Percentiles rank a stretch among this genome's conserved stretches.
These are phyloP conservation scores for Orchestia grillus DNA, from an alignment of 1,140 invertebrate species.

Conservation along the genomic window DNA sequence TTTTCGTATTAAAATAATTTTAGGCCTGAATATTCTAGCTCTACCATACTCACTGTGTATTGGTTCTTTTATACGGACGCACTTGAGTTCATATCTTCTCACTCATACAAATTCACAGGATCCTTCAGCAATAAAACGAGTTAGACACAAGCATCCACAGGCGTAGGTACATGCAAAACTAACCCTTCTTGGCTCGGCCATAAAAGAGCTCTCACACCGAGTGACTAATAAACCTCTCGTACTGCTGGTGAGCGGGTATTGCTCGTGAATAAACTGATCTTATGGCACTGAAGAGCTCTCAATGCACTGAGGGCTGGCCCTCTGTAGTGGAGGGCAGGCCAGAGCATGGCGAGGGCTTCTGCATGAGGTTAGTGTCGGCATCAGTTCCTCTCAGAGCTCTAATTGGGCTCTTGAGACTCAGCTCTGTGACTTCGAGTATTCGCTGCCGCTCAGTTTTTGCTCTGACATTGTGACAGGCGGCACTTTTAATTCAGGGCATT, in stretches of 20 bases:
- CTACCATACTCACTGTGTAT: too few relatives aligned
- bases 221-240: not conserved
- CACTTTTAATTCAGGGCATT: not conserved
- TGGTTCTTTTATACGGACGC: too few relatives aligned
- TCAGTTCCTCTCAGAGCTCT: slow-evolving; percentile 3
- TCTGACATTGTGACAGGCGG: not conserved
- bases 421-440: not conserved
- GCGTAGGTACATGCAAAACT: not conserved
- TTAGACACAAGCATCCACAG: not conserved
- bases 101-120: too few relatives aligned
- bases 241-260: not conserved
- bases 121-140: too few relatives aligned
- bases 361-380: slow-evolving; percentile 2
- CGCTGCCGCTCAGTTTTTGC: not conserved
- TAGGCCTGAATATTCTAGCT: too few relatives aligned
- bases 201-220: not conserved
- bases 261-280: not conserved
- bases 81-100: too few relatives aligned
- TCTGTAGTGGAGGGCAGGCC: not conserved
- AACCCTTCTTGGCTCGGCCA: not conserved
- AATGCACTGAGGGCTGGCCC: not conserved
- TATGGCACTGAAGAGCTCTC: not conserved
- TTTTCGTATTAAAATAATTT: too few relatives aligned
- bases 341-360: not conserved
- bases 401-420: not conserved